Base-by-base conservation (phyloP, 2,797 vertebrate species). In the Xyrichtys novacula region DNA sequence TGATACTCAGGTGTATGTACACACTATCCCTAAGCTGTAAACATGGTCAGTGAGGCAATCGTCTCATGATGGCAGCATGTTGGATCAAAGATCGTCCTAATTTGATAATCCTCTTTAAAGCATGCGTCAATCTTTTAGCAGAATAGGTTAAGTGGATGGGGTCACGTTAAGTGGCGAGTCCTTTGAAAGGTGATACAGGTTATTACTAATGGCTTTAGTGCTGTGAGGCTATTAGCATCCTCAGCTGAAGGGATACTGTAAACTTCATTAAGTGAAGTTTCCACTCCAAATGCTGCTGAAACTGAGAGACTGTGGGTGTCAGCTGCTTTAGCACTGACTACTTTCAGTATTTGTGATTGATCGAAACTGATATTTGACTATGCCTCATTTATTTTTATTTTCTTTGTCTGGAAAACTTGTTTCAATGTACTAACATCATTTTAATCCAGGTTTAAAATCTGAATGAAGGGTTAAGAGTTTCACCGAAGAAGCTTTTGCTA, bases 41-140 rank as follows among this genome's bases (percentile, higher is more conserved):
- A 25, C 22, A 46, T 20, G 32, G 60, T 29, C 64, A 47, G 48
- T 26, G 40, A 60, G 67, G 49, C 40, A 32, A 26, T 53, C 52
- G 40, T 65, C 14, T 74, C 39, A 32, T 26, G 34, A 38, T 40
- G 71, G 46, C 65, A 64, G 38, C 36, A 26, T 43, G 46, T 81
- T 39, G 42, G 58, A 74, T 70, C 76, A 76, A 84, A 80, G 67
- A 80, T 83, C 67, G 68, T 77, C 58, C 48, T 86, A 63, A 84
- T 86, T 84, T 88, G 70, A 76, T 85, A 67, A 89, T 83, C 71
- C 75, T 58, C 76, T 46, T 38, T 20, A 68, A 71, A 81, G 78
- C 68, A 57, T 42, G 61, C 78, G 75, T 65, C 64, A 56, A 40
- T 67, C 23, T 78, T 72, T 80, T 46, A 31, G 50, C 53, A 71